Percentiles rank a stretch among this genome's conserved stretches.
These are phyloP conservation scores for Polypedilum vanderplanki DNA, from an alignment of 1,140 invertebrate species.

Conservation along the genomic window DNA sequence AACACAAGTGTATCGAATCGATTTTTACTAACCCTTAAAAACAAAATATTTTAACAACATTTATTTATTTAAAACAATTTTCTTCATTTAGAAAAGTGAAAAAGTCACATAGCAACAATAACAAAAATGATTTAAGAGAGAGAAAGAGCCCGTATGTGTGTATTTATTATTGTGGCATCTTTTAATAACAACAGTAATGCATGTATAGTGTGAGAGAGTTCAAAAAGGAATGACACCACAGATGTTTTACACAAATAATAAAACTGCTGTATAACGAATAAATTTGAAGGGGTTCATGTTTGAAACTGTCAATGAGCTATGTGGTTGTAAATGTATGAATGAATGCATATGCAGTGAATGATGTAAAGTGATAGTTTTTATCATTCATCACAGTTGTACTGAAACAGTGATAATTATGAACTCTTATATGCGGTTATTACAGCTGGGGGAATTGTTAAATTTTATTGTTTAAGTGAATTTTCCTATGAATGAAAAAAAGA, in stretches of 20 bases:
- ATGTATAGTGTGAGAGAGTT: conserved; percentile 7
- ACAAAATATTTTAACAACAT: too few relatives aligned
- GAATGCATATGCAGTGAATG: not conserved
- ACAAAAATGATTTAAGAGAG: conserved; percentile 1
- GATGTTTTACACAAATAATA: conserved; percentile 9
- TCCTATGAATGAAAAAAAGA: not conserved
- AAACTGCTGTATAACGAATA: conserved; percentile 11
- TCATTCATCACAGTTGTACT: not conserved
- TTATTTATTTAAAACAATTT: too few relatives aligned
- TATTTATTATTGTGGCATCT: not conserved
- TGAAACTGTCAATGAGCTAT: not conserved
- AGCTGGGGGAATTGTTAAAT: not conserved
- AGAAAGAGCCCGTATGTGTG: not conserved
- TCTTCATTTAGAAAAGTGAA: not conserved
- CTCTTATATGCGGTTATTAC: not conserved
- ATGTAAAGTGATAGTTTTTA: conserved; percentile 19
- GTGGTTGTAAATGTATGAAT: too few relatives aligned
- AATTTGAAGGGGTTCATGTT: not conserved
- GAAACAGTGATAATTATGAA: not conserved
- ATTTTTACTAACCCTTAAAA: too few relatives aligned
- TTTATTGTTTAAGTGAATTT: not conserved
- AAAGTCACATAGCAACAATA: not conserved
- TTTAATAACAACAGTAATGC: conserved; percentile 13
- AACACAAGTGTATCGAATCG: too few relatives aligned
- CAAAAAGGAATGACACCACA: not conserved